phyloP scores from a whole-genome alignment of 2,797 vertebrate species.

The Macrochelys suwanniensis region DNA sequence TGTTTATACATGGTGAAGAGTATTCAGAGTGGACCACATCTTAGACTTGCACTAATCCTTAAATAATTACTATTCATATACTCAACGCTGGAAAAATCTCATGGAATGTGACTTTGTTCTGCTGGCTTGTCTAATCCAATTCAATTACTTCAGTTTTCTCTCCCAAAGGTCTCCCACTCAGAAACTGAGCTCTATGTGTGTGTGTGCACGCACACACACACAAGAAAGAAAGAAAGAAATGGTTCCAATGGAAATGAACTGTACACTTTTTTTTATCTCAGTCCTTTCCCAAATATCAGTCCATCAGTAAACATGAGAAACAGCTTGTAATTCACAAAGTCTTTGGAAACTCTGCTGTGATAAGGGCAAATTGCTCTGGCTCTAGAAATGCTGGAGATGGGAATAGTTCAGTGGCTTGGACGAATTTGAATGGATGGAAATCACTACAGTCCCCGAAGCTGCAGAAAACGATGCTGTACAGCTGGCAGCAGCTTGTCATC shows the following conservation, averaged over 20 bases:
- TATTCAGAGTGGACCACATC: conserved; percentile 83
- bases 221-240: conserved; percentile 18
- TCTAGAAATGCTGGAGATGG: conserved; percentile 62
- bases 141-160: conserved; percentile 81
- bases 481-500: conserved; percentile 70
- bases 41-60: conserved; percentile 82
- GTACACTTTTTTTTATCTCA: conserved; percentile 50
- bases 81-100: conserved; percentile 77
- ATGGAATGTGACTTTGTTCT: conserved; percentile 82
- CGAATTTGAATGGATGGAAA: conserved; percentile 71
- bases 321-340: conserved; percentile 78
- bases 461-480: conserved; percentile 57
- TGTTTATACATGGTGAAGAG: conserved; percentile 80
- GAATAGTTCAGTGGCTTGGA: conserved; percentile 77
- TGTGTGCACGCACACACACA: conserved; percentile 19
- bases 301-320: conserved; percentile 83
- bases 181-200: conserved; percentile 71
- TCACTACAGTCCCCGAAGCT: conserved; percentile 63
- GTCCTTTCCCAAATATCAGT: conserved; percentile 77
- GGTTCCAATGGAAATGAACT: conserved; percentile 69
- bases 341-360: conserved; percentile 62
- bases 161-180: conserved; percentile 78
- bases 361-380: conserved; percentile 75
- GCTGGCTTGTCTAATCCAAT: conserved; percentile 82
- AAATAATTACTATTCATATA: conserved; percentile 84